Conservation (phyloP, 2,888 invertebrate genomes). For the Drosophila seclusa region DNA sequence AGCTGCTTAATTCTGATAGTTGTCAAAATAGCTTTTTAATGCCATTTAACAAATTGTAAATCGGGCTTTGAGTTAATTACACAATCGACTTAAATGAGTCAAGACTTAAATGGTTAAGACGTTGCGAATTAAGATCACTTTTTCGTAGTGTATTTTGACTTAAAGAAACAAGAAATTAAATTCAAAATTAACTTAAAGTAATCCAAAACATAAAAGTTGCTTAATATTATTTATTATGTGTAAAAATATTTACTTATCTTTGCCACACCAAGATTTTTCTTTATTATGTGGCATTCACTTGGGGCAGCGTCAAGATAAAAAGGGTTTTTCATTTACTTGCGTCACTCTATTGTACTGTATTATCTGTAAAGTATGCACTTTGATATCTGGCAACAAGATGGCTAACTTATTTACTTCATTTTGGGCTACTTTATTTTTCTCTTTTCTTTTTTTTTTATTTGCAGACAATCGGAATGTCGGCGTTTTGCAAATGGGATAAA, state of each 20-base stretch:
- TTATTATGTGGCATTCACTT: neutral
- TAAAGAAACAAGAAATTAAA: neutral
- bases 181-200: neutral
- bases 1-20: conserved; percentile 1
- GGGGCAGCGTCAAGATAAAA: neutral
- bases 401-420: neutral
- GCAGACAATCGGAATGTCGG: conserved; percentile 2
- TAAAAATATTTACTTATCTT: neutral
- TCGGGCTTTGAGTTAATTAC: no score
- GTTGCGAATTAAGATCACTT: neutral
- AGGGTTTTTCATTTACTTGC: neutral
- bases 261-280: neutral
- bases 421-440: neutral
- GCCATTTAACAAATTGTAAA: conserved; percentile 1
- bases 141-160: neutral
- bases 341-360: neutral
- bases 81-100: neutral
- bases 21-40: neutral
- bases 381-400: neutral
- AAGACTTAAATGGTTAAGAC: neutral
- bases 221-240: neutral
- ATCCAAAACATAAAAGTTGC: neutral
- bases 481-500: conserved; percentile 15
- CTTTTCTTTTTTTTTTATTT: neutral
- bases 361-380: neutral